phyloP scores from a whole-genome alignment of 2,888 invertebrate species.

The Gandaritis pyraliata region DNA sequence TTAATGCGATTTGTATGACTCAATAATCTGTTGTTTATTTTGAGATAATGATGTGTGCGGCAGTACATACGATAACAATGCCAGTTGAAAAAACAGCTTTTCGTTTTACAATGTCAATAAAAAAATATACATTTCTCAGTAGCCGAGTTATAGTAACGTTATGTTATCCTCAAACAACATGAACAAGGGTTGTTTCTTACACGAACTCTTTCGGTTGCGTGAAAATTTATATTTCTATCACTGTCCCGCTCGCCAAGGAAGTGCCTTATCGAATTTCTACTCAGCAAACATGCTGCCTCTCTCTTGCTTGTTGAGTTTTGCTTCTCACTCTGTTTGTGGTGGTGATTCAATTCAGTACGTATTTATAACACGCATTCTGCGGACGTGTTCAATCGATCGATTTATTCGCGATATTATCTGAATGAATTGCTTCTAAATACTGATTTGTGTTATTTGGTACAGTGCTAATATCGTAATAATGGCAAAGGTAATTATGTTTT shows the following conservation, averaged over 20 bases:
- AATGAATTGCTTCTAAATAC: slow-evolving; percentile 61
- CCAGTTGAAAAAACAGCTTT: neutral
- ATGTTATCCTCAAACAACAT: slow-evolving; percentile 3
- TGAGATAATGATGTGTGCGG: slow-evolving; percentile 2
- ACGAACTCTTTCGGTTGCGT: slow-evolving; percentile 20
- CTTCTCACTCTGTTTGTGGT: slow-evolving; percentile 39
- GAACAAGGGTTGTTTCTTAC: slow-evolving; percentile 36
- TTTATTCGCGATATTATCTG: slow-evolving; percentile 62
- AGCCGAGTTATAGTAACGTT: slow-evolving; percentile 14
- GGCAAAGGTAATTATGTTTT: slow-evolving; percentile 71
- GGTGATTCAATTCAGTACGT: slow-evolving; percentile 64
- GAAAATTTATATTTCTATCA: slow-evolving; percentile 27
- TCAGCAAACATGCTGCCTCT: slow-evolving; percentile 41
- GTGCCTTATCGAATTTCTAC: slow-evolving; percentile 73
- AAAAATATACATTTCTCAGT: slow-evolving; percentile 3
- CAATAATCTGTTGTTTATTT: slow-evolving; percentile 17
- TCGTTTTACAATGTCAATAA: neutral
- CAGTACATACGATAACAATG: slow-evolving; percentile 1
- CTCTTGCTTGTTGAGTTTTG: slow-evolving; percentile 2
- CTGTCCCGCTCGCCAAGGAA: slow-evolving; percentile 27
- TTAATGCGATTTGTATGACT: slow-evolving; percentile 8
- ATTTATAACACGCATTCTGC: slow-evolving; percentile 67
- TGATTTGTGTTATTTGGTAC: slow-evolving; percentile 42
- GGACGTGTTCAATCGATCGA: slow-evolving; percentile 54
- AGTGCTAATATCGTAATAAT: slow-evolving; percentile 53